Evolutionary conservation across 1,140 invertebrate genomes (phyloP), one percentile per base, ranked within the genome.

Genomic region (Rhopalosiphum padi): DNA sequence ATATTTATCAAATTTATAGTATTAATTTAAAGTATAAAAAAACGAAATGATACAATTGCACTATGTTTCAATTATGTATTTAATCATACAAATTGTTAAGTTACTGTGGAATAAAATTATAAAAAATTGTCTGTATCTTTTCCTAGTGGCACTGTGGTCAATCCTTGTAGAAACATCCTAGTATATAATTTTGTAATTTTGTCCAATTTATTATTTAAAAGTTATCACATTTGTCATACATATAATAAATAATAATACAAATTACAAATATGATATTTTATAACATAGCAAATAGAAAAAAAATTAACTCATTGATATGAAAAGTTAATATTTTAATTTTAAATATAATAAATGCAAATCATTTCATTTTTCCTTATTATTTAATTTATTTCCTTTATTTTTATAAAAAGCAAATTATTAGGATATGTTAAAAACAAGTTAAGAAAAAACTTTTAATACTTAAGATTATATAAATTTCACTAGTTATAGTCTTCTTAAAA

Each of bases 401-500:
- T n/a, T 43, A 88, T 88, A 41, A 25, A 53, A 25, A 89, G n/a
- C 48, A 37, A 53, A 89, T 37, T 53, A 89, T 53, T 53, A 35
- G 22, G 30, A n/a, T 68, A 51, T 48, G 9, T 88, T 41, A 43
- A 60, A 90, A 87, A 51, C 7, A 51, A 88, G 6, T 88, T 1
- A 22, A 35, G 46, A 35, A 51, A 21, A 88, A 15, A 6, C 0
- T 18, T 88, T 51, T 41, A 68, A 43, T 43, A 43, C 53, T 90
- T 90, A 68, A 77, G 6, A 53, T 60, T 60, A 90, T 25, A 21
- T 2, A 60, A 7, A 90, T 90, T 90, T 90, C 22, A 90, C 51
- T 41, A 60, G 11, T 43, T 41, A 18, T 90, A 90, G 53, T 90
- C 53, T 90, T 90, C 15, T 51, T 88, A 77, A 37, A 87, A 89